Evolutionary conservation across 2,797 vertebrate species (phyloP).

Genomic region (Chromobotia macracanthus): DNA sequence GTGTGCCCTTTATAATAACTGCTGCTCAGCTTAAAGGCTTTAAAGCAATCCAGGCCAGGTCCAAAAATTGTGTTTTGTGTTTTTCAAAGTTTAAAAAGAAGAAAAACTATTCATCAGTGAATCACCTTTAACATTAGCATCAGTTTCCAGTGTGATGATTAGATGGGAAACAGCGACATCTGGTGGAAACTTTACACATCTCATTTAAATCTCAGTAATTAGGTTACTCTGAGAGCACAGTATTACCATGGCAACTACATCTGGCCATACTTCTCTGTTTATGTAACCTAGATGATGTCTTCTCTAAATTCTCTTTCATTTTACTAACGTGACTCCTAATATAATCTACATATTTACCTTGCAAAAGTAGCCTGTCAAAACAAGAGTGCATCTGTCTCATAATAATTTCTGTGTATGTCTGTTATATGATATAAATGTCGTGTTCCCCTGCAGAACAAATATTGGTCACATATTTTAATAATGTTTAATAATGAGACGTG

Average conservation of each 20-base stretch:
- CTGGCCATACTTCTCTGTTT: constrained; percentile 50
- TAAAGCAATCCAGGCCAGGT: background rate
- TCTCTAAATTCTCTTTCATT: background rate
- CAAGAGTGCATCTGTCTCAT: background rate
- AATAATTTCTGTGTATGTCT: background rate
- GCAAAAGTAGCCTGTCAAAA: too few species aligned
- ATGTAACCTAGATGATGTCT: constrained; percentile 9
- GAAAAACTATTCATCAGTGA: background rate
- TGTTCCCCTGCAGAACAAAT: background rate
- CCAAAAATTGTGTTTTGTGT: background rate
- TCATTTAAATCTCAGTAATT: constrained; percentile 3
- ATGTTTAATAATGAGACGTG: too few species aligned
- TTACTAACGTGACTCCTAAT: background rate
- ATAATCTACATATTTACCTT: too few species aligned
- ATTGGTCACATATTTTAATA: too few species aligned
- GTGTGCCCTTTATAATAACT: background rate
- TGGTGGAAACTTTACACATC: constrained; percentile 51
- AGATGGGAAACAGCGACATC: constrained; percentile 64
- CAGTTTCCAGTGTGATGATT: constrained; percentile 29
- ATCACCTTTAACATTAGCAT: constrained; percentile 31
- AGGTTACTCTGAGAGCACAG: constrained; percentile 27
- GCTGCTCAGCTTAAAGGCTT: background rate
- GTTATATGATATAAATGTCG: background rate
- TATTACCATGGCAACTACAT: constrained; percentile 64
- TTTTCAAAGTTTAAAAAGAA: background rate